A percentile compares a stretch with the other conserved stretches of the same genome.
These are phyloP conservation scores for Erpobdella octoculata DNA, from an alignment of 2,888 invertebrate genomes.

Conservation along the genomic window DNA sequence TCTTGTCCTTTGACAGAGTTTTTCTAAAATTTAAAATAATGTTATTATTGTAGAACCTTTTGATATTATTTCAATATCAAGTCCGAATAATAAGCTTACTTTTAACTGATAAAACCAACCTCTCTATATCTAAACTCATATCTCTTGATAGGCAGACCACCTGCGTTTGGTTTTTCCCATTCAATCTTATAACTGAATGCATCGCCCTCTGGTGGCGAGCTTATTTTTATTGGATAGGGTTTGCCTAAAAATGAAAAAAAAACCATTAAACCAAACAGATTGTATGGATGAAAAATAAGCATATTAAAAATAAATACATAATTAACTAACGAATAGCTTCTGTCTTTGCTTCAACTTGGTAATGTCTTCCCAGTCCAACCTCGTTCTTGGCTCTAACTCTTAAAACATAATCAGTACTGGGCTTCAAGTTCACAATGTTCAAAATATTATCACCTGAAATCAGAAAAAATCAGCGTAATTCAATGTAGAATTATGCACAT, in stretches of 20 bases:
- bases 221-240: conserved; percentile 36
- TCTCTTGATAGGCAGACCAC: conserved; percentile 38
- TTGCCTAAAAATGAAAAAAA: conserved; percentile 31
- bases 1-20: conserved; percentile 20
- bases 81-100: not conserved
- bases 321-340: conserved; percentile 32
- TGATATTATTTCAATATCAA: too few relatives aligned
- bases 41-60: too few relatives aligned
- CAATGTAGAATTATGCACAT: not conserved
- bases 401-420: conserved; percentile 35
- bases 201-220: conserved; percentile 19
- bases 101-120: conserved; percentile 34
- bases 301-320: not conserved
- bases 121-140: conserved; percentile 37
- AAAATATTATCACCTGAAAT: not conserved
- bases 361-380: conserved; percentile 32
- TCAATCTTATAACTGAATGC: conserved; percentile 32
- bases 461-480: not conserved
- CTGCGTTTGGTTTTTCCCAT: conserved; percentile 40
- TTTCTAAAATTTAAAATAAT: not conserved
- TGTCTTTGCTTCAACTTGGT: conserved; percentile 26
- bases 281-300: not conserved
- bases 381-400: conserved; percentile 36
- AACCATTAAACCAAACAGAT: not conserved
- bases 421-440: conserved; percentile 27